Percentiles rank a stretch among this genome's conserved stretches.
Conservation (phyloP, 2,797 vertebrate genomes). For the Etheostoma nigrum region DNA sequence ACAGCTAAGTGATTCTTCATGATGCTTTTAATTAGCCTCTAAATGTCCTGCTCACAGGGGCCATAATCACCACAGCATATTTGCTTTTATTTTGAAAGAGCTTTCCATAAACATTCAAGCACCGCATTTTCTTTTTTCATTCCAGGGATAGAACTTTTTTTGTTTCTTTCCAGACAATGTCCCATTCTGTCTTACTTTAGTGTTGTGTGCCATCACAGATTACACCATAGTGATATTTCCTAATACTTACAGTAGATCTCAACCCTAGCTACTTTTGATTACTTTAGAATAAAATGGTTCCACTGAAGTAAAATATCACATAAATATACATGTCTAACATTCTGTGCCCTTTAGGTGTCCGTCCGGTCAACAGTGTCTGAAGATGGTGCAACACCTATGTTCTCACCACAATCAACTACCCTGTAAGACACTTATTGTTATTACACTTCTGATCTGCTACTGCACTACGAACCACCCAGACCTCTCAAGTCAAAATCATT, state of each 20-base stretch:
- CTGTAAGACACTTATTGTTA: conserved; percentile 15
- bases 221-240: too few species aligned
- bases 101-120: background rate
- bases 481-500: too few species aligned
- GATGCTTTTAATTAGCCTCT: background rate
- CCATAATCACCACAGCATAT: background rate
- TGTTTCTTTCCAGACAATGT: too few species aligned
- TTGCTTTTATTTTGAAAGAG: background rate
- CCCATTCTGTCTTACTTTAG: too few species aligned
- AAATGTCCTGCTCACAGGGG: background rate
- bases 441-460: too few species aligned
- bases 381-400: background rate
- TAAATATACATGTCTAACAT: background rate
- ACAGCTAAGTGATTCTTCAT: background rate
- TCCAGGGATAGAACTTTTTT: background rate
- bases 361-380: conserved; percentile 19
- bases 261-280: background rate
- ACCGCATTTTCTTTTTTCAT: background rate
- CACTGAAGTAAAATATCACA: background rate
- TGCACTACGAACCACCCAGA: too few species aligned
- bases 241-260: too few species aligned
- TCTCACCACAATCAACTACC: background rate
- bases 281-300: background rate
- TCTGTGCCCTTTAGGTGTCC: conserved; percentile 39
- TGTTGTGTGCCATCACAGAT: too few species aligned